Conservation (phyloP, 2,113 vertebrate genomes). For the Sminthopsis crassicaudata region DNA sequence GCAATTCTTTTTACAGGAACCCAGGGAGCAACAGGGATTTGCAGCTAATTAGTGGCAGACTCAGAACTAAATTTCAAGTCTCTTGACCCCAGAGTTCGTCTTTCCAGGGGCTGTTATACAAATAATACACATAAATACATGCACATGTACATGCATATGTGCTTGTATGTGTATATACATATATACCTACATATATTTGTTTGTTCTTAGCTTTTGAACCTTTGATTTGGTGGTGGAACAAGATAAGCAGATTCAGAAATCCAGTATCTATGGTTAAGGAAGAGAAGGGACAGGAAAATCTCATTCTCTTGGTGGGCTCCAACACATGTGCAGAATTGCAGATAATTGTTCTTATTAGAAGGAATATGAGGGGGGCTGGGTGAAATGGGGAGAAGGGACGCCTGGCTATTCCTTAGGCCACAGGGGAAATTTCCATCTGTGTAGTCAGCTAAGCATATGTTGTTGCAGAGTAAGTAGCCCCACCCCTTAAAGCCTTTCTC, state of each 20-base stretch:
- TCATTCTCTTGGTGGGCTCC: neutral
- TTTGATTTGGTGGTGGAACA: neutral
- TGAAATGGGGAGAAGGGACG: neutral
- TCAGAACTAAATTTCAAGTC: neutral
- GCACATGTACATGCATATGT: neutral
- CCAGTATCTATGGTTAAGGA: neutral
- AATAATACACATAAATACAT: neutral
- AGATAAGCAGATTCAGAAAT: neutral
- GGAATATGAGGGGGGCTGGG: neutral
- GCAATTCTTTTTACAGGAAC: too few species aligned
- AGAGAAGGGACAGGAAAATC: neutral
- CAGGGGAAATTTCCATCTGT: neutral
- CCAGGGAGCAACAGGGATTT: neutral
- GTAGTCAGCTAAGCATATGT: neutral
- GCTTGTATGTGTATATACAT: neutral
- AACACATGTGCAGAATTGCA: neutral
- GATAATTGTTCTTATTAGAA: neutral
- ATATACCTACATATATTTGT: neutral
- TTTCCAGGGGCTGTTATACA: neutral
- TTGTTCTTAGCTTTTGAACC: neutral
- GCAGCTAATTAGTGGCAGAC: neutral
- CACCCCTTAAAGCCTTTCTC: neutral
- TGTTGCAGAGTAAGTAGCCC: neutral
- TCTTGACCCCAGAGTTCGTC: neutral
- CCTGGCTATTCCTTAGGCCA: neutral